Evolutionary conservation across 2,888 invertebrate species (phyloP).

Genomic region (Calameuta pallipes): DNA sequence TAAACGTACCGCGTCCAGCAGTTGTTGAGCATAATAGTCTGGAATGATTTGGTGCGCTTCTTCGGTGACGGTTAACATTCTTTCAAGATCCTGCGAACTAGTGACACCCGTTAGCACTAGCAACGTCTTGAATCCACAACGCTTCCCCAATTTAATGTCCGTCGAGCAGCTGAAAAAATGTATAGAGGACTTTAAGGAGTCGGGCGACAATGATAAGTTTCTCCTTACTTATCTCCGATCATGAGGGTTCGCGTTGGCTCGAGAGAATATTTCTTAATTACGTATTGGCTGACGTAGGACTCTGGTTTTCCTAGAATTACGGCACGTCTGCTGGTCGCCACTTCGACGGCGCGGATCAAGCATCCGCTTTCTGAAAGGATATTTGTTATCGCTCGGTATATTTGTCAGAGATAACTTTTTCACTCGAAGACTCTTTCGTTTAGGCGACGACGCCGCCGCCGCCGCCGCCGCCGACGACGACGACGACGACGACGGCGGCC

Average conservation of each 20-base stretch:
- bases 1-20: conserved; percentile 56
- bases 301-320: conserved; percentile 92
- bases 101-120: conserved; percentile 89
- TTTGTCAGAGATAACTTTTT: background rate
- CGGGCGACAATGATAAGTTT: background rate
- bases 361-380: conserved; percentile 81
- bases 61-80: conserved; percentile 60
- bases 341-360: conserved; percentile 85
- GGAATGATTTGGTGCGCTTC: conserved; percentile 53
- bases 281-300: conserved; percentile 80
- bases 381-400: background rate
- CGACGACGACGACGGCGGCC: background rate
- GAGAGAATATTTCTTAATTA: conserved; percentile 78
- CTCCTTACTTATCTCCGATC: conserved; percentile 86
- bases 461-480: too few species aligned
- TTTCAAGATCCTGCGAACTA: conserved; percentile 69
- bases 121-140: conserved; percentile 89
- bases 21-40: conserved; percentile 61
- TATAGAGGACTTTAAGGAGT: background rate
- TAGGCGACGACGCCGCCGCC: background rate
- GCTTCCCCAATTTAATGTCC: conserved; percentile 88
- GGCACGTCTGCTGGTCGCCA: conserved; percentile 83
- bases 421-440: background rate
- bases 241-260: conserved; percentile 86
- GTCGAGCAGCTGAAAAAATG: conserved; percentile 76